Percentiles rank a stretch among this genome's conserved stretches.
These are phyloP conservation scores for Leptopilina drosophilae DNA, from an alignment of 2,888 invertebrate species.

Conservation along the genomic window DNA sequence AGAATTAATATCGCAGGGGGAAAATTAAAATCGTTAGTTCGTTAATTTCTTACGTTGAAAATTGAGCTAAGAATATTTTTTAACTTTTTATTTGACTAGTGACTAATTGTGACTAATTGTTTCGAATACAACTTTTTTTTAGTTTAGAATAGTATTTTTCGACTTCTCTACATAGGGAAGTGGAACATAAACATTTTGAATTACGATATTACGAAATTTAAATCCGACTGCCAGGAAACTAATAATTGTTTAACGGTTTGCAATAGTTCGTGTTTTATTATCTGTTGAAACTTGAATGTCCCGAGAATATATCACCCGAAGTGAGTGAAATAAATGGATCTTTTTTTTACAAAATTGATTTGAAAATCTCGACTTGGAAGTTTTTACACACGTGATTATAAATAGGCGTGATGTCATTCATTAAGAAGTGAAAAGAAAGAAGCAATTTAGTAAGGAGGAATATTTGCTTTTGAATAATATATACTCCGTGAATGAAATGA, in stretches of 20 bases:
- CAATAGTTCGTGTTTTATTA: background rate
- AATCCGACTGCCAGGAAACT: background rate
- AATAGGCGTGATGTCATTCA: constrained; percentile 54
- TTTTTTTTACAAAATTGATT: background rate
- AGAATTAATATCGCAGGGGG: too few relatives aligned
- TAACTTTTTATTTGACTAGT: too few relatives aligned
- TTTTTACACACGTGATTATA: constrained; percentile 47
- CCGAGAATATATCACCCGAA: background rate
- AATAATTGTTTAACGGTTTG: background rate
- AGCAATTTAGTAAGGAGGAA: background rate
- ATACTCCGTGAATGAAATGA: background rate
- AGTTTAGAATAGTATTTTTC: background rate
- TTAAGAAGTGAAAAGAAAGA: constrained; percentile 41
- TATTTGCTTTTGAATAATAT: background rate
- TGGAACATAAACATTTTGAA: constrained; percentile 22
- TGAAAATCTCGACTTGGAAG: background rate
- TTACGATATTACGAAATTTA: constrained; percentile 31
- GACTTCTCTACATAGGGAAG: background rate
- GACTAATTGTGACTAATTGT: too few relatives aligned
- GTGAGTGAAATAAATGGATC: background rate
- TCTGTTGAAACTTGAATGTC: background rate
- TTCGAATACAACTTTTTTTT: background rate
- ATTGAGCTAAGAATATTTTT: too few relatives aligned
- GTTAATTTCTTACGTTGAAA: too few relatives aligned
- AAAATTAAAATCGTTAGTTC: too few relatives aligned